Evolutionary conservation across 2,113 vertebrate species (phyloP).

Genomic region (Caretta caretta): DNA sequence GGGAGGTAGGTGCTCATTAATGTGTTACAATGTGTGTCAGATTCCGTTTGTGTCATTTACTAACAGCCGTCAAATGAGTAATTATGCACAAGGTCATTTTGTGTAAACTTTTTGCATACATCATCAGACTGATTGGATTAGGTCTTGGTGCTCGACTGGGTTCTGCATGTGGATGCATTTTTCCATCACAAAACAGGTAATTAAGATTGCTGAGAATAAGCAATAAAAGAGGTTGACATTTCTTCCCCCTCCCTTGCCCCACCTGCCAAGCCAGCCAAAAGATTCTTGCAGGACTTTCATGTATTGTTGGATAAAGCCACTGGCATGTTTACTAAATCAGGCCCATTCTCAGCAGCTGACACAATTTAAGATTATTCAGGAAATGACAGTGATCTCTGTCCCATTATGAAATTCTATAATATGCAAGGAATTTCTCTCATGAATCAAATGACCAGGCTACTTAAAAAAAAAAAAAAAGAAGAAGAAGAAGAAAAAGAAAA

Average conservation of each 20-base stretch:
- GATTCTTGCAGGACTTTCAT: not conserved
- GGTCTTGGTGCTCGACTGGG: constrained; percentile 14
- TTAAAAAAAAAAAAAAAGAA: not conserved
- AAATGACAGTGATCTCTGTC: constrained; percentile 2
- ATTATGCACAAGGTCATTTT: constrained; percentile 68
- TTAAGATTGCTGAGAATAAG: constrained; percentile 48
- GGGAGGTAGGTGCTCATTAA: constrained; percentile 70
- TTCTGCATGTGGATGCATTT: constrained; percentile 32
- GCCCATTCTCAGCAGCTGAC: constrained; percentile 38
- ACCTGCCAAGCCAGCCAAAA: constrained; percentile 14
- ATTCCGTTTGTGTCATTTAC: constrained; percentile 61
- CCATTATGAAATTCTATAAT: constrained; percentile 15
- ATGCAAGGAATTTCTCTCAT: constrained; percentile 54
- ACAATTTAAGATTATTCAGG: not conserved
- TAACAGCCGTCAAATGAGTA: constrained; percentile 67
- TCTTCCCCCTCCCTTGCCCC: not conserved
- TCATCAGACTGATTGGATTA: constrained; percentile 36
- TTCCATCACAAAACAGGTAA: constrained; percentile 31
- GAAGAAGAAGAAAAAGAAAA: not conserved
- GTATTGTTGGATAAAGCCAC: not conserved
- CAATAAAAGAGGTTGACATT: constrained; percentile 39
- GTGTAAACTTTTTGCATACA: constrained; percentile 21
- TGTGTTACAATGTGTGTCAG: constrained; percentile 60
- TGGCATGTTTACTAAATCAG: not conserved
- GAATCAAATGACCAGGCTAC: not conserved